A percentile compares a stretch with the other conserved stretches of the same genome.
Conservation (phyloP, 2,797 vertebrate species). For the Ceyx erithaca region DNA sequence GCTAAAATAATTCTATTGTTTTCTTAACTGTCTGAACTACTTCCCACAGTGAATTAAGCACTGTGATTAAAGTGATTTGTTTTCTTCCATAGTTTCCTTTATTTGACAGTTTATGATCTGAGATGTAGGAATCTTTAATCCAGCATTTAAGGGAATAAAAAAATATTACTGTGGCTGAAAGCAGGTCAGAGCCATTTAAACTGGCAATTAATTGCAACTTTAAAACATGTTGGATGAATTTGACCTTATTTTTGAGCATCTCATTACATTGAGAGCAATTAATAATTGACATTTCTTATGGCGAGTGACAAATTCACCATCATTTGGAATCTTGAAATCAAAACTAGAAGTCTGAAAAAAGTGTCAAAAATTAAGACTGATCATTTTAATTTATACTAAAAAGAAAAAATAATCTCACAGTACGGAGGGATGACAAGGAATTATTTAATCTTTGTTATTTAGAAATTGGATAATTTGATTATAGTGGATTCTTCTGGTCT, state of each 20-base stretch:
- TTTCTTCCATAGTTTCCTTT: neutral
- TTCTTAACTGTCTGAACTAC: neutral
- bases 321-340: neutral
- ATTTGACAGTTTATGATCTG: neutral
- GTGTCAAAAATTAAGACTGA: neutral
- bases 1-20: neutral
- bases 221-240: neutral
- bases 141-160: neutral
- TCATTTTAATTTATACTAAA: neutral
- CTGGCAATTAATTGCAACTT: slow-evolving; percentile 14
- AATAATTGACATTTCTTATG: slow-evolving; percentile 12
- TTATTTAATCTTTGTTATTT: neutral
- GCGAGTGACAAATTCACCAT: slow-evolving; percentile 5
- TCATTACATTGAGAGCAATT: neutral
- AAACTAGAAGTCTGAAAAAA: neutral
- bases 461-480: neutral
- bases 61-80: neutral
- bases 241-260: slow-evolving; percentile 14
- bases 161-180: neutral
- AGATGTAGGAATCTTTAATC: neutral
- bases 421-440: neutral
- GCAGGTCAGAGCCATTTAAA: neutral
- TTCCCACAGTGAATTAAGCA: neutral
- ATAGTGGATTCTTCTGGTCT: neutral
- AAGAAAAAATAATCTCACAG: neutral